These are phyloP conservation scores for Drosophila gunungcola DNA, from an alignment of 1,140 invertebrate species.

Conservation along the genomic window DNA sequence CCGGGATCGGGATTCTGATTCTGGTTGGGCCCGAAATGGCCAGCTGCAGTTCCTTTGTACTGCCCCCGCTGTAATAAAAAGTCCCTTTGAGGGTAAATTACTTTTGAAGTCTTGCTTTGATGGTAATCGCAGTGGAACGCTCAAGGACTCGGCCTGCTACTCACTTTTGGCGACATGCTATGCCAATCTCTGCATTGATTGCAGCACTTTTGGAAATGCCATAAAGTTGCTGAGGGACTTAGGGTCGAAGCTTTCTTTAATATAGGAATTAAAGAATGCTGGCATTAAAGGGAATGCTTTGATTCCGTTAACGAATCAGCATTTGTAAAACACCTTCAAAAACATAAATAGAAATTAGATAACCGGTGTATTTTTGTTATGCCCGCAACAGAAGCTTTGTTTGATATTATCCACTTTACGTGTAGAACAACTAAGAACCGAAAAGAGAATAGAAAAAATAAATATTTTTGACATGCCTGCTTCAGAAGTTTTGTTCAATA, in stretches of 20 bases:
- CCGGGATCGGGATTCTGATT: slow-evolving; percentile 9
- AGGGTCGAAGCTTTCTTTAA: not conserved
- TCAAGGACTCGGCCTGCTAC: slow-evolving; percentile 1
- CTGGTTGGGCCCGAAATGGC: slow-evolving; percentile 30
- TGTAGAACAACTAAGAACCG: too few species aligned
- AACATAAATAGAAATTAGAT: too few species aligned
- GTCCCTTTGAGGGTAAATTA: slow-evolving; percentile 34
- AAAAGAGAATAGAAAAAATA: too few species aligned
- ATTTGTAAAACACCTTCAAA: too few species aligned
- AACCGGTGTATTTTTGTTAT: too few species aligned
- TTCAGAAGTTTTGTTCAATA: too few species aligned
- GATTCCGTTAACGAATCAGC: too few species aligned
- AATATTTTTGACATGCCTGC: too few species aligned
- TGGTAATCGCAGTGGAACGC: slow-evolving; percentile 15
- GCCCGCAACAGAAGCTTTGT: too few species aligned
- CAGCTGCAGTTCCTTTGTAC: slow-evolving; percentile 16
- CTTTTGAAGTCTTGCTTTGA: slow-evolving; percentile 32
- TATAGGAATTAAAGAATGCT: too few species aligned
- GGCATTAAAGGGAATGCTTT: too few species aligned
- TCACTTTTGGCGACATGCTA: slow-evolving; percentile 14
- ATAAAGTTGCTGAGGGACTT: not conserved
- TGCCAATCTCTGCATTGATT: slow-evolving; percentile 17
- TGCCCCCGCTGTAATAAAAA: not conserved
- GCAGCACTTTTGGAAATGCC: not conserved
- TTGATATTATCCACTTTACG: too few species aligned